These are phyloP conservation scores for Epirrita christyi DNA, from an alignment of 2,888 invertebrate genomes.

Conservation along the genomic window DNA sequence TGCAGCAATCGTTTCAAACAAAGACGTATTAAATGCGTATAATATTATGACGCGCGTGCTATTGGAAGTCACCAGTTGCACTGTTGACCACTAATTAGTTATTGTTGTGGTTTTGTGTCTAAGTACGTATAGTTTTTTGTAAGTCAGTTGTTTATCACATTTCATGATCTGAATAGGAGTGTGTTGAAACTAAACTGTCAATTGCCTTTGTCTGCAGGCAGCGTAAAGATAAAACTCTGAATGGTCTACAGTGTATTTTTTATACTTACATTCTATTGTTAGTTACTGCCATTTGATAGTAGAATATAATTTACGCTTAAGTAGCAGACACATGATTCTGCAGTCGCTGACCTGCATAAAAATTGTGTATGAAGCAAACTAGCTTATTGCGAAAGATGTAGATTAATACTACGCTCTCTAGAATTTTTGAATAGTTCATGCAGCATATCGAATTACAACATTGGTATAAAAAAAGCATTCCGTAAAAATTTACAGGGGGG, in stretches of 20 bases:
- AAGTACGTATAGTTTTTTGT: constrained; percentile 1
- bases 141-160: constrained; percentile 32
- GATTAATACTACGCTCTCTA: neutral
- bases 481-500: no score
- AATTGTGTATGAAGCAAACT: neutral
- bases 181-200: constrained; percentile 20
- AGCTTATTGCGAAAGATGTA: neutral
- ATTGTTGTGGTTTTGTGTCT: constrained; percentile 5
- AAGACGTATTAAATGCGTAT: no score
- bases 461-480: no score
- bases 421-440: no score
- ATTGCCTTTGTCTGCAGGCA: constrained; percentile 18
- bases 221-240: no score
- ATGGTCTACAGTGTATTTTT: neutral
- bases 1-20: neutral
- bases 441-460: no score
- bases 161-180: constrained; percentile 31
- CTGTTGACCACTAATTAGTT: constrained; percentile 9
- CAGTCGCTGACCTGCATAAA: neutral
- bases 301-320: neutral
- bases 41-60: constrained; percentile 4
- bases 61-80: neutral
- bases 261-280: constrained; percentile 8
- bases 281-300: constrained; percentile 1
- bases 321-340: neutral